Evolutionary conservation across 92 coral and sea anemone genomes (phyloP).

Genomic region (Meandrina meandrites): DNA sequence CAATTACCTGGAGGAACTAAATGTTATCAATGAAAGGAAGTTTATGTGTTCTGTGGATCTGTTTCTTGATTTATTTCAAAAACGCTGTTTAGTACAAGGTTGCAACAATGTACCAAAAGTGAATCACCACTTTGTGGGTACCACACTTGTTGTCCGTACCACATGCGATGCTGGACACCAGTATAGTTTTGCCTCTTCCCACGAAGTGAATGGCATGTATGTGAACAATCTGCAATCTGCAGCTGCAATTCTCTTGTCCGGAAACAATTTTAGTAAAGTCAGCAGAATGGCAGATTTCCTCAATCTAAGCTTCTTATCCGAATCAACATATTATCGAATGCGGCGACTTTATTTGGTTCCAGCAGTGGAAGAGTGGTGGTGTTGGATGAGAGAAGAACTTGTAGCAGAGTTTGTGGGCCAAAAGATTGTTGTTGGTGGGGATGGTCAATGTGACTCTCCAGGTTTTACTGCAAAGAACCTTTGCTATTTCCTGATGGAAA

Average conservation of each 20-base stretch:
- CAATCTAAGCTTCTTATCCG: conserved; percentile 11
- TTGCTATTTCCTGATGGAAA: conserved; percentile 45
- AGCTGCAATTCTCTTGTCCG: conserved; percentile 41
- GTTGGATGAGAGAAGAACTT: conserved; percentile 15
- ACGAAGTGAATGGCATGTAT: too few species aligned
- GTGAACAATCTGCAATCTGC: conserved; percentile 34
- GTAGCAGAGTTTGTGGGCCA: background rate
- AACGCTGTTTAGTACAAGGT: conserved; percentile 27
- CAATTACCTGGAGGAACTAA: too few species aligned
- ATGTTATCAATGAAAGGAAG: too few species aligned
- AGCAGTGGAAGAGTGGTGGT: conserved; percentile 33
- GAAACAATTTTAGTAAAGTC: conserved; percentile 26
- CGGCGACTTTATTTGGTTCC: conserved; percentile 31
- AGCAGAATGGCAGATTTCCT: conserved; percentile 32
- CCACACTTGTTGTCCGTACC: conserved; percentile 13
- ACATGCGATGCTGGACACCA: conserved; percentile 16
- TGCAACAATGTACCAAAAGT: conserved; percentile 6
- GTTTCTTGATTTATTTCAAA: conserved; percentile 25
- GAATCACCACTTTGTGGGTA: conserved; percentile 43
- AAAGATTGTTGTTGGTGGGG: conserved; percentile 30
- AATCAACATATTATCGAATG: conserved; percentile 32
- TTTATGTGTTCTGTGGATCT: too few species aligned
- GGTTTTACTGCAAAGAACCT: conserved; percentile 39
- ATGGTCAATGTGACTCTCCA: conserved; percentile 57
- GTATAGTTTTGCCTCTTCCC: conserved; percentile 30